A percentile compares a stretch with the other conserved stretches of the same genome.
Evolutionary conservation across 2,888 invertebrate genomes (phyloP).

Genomic region (Eupsilia transversa): DNA sequence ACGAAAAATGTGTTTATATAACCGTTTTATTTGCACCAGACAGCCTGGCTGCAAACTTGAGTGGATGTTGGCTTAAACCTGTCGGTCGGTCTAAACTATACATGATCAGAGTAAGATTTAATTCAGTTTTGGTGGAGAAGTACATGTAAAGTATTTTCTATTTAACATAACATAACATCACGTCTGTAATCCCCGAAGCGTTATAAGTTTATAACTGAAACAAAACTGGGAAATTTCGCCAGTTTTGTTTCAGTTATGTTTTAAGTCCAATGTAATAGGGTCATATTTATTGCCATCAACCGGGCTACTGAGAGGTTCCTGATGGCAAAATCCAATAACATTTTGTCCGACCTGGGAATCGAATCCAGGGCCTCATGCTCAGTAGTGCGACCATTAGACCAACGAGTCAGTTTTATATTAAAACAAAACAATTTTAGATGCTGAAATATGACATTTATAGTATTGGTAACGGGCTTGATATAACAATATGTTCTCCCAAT

Average conservation of each 20-base stretch:
- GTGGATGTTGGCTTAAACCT: background rate
- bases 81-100: background rate
- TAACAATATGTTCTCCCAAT: background rate
- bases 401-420: background rate
- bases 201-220: no score
- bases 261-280: background rate
- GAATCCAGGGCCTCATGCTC: background rate
- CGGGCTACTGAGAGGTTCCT: background rate
- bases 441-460: background rate
- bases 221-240: no score
- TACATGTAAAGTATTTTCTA: background rate
- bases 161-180: background rate
- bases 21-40: slow-evolving; percentile 39
- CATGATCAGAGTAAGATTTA: background rate
- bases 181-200: background rate
- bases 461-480: no score
- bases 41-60: background rate
- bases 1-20: slow-evolving; percentile 50
- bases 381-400: background rate
- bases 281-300: background rate
- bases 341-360: background rate
- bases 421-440: background rate
- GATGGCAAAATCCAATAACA: background rate
- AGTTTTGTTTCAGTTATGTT: background rate
- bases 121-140: background rate